A percentile compares a stretch with the other conserved stretches of the same genome.
Evolutionary conservation across 2,113 vertebrate genomes (phyloP).

Genomic region (Nesoenas mayeri): DNA sequence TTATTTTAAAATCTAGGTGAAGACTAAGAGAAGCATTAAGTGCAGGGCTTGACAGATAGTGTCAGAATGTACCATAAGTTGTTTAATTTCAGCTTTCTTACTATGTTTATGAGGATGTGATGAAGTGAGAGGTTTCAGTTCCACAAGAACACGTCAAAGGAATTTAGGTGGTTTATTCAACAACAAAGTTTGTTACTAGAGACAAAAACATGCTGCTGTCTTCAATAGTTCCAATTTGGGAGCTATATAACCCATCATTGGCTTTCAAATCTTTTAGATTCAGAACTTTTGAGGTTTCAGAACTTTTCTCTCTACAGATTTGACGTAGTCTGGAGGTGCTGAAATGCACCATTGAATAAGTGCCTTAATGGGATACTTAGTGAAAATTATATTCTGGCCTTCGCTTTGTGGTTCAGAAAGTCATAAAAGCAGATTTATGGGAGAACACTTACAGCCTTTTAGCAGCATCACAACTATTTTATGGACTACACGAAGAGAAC

Average conservation of each 20-base stretch:
- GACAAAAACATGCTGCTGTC: background rate
- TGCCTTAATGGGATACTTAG: background rate
- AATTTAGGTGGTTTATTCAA: background rate
- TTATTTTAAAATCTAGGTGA: background rate
- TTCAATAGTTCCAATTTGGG: background rate
- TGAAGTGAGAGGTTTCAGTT: background rate
- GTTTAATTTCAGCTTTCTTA: background rate
- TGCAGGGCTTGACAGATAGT: background rate
- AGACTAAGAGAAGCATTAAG: slow-evolving; percentile 20
- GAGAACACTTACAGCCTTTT: background rate
- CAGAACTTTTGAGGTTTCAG: background rate
- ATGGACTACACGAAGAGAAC: background rate
- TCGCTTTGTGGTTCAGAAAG: background rate
- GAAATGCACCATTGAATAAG: background rate
- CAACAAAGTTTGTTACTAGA: background rate
- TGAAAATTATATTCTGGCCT: background rate
- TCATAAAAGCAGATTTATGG: background rate
- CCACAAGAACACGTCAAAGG: background rate
- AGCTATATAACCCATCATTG: background rate
- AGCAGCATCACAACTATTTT: background rate
- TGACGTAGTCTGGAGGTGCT: background rate
- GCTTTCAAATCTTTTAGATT: background rate
- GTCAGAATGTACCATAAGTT: background rate
- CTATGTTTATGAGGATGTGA: background rate
- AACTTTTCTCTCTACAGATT: background rate